A percentile compares a stretch with the other conserved stretches of the same genome.
Evolutionary conservation across 1,140 invertebrate genomes (phyloP).

Genomic region (Leptinotarsa texana): DNA sequence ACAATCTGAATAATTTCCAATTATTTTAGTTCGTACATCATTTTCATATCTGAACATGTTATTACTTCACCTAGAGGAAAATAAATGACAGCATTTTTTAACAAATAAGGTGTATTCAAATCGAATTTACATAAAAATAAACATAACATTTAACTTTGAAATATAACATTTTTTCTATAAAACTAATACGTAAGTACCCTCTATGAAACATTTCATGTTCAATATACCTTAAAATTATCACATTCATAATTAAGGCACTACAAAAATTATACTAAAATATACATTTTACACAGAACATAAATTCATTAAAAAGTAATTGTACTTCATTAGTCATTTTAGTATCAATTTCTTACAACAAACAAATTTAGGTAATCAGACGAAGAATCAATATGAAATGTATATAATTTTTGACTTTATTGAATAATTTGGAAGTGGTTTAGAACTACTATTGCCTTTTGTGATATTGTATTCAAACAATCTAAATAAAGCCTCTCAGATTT

Average conservation of each 20-base stretch:
- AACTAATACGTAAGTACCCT: conserved; percentile 20
- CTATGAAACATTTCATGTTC: conserved; percentile 14
- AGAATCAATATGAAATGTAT: no score
- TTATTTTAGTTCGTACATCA: no score
- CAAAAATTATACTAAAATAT: conserved; percentile 13
- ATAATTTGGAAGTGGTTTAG: no score
- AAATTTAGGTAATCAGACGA: no score
- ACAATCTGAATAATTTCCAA: no score
- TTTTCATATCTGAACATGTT: no score
- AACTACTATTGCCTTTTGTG: no score
- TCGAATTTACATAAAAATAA: conserved; percentile 18
- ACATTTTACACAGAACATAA: conserved; percentile 13
- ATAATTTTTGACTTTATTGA: no score
- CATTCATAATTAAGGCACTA: conserved; percentile 23
- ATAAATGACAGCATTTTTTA: neutral
- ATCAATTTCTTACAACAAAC: neutral
- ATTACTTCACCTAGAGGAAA: no score
- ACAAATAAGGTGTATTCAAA: conserved; percentile 22
- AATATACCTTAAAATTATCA: conserved; percentile 21
- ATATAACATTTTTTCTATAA: conserved; percentile 20
- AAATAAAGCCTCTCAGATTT: no score
- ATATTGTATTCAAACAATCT: no score
- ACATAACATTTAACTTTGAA: conserved; percentile 16
- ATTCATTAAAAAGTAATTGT: conserved; percentile 17
- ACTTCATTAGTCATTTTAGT: conserved; percentile 15